Evolutionary conservation across 2,888 invertebrate species (phyloP).

Genomic region (Caenorhabditis wallacei): DNA sequence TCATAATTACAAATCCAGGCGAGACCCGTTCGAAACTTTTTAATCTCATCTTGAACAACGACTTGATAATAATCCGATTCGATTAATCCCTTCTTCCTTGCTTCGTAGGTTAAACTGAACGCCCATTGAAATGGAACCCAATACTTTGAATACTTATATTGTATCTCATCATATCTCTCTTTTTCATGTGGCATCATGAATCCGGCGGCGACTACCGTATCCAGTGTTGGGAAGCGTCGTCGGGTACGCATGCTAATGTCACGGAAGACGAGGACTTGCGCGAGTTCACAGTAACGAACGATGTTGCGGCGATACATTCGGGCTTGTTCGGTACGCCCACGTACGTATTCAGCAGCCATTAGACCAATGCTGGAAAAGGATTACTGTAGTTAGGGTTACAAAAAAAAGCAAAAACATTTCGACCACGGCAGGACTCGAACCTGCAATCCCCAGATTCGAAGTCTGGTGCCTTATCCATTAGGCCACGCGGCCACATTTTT

Average conservation of each 20-base stretch:
- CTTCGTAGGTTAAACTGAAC: conserved; percentile 73
- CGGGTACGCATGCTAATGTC: conserved; percentile 75
- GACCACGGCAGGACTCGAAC: conserved; percentile 75
- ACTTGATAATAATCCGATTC: conserved; percentile 76
- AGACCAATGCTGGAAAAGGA: conserved; percentile 72
- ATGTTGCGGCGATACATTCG: conserved; percentile 75
- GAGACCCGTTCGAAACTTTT: conserved; percentile 76
- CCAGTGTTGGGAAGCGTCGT: conserved; percentile 74
- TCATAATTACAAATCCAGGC: conserved; percentile 79
- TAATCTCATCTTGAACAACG: conserved; percentile 75
- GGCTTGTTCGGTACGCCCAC: conserved; percentile 73
- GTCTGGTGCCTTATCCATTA: conserved; percentile 78
- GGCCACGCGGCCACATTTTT: conserved; percentile 73
- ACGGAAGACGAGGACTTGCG: conserved; percentile 76
- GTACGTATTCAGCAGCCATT: conserved; percentile 76
- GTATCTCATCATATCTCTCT: conserved; percentile 74
- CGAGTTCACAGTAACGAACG: conserved; percentile 70
- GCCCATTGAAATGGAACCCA: conserved; percentile 79
- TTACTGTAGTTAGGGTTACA: not conserved
- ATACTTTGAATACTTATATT: conserved; percentile 75
- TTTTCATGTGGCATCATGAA: conserved; percentile 78
- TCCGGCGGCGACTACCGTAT: conserved; percentile 76
- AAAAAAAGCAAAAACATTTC: conserved; percentile 20
- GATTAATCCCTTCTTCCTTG: conserved; percentile 74
- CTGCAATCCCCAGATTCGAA: conserved; percentile 76